Conservation (phyloP, 2,797 vertebrate genomes). For the Chanos chanos region DNA sequence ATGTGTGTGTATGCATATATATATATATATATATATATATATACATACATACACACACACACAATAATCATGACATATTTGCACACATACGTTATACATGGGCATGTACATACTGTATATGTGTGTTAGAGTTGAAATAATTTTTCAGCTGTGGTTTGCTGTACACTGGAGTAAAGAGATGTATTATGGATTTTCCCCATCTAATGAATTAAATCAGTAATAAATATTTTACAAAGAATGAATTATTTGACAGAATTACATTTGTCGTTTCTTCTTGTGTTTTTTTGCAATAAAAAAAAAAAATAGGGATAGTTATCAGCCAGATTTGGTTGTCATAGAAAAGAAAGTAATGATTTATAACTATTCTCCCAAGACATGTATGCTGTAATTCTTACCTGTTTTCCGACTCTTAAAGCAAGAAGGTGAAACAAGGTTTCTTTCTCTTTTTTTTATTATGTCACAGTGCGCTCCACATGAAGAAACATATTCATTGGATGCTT, state of each 20-base stretch:
- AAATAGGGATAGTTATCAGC: neutral
- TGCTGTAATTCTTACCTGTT: too few species aligned
- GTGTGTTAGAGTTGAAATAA: conserved; percentile 61
- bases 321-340: too few species aligned
- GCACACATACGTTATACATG: conserved; percentile 56
- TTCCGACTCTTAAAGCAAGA: too few species aligned
- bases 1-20: too few species aligned
- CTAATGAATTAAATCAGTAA: conserved; percentile 74
- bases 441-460: conserved; percentile 7
- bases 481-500: conserved; percentile 35
- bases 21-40: conserved; percentile 73
- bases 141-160: conserved; percentile 74
- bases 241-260: conserved; percentile 66
- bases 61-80: too few species aligned
- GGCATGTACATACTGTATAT: conserved; percentile 45
- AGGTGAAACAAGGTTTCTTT: neutral
- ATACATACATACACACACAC: conserved; percentile 63
- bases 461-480: conserved; percentile 39
- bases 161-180: conserved; percentile 78
- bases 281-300: neutral
- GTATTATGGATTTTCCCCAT: conserved; percentile 69
- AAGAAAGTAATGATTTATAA: too few species aligned
- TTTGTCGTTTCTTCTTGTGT: conserved; percentile 48
- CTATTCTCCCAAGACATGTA: too few species aligned
- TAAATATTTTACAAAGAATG: conserved; percentile 77